A percentile compares a stretch with the other conserved stretches of the same genome.
Evolutionary conservation across 2,888 invertebrate species (phyloP).

Genomic region (Chesias legatella): DNA sequence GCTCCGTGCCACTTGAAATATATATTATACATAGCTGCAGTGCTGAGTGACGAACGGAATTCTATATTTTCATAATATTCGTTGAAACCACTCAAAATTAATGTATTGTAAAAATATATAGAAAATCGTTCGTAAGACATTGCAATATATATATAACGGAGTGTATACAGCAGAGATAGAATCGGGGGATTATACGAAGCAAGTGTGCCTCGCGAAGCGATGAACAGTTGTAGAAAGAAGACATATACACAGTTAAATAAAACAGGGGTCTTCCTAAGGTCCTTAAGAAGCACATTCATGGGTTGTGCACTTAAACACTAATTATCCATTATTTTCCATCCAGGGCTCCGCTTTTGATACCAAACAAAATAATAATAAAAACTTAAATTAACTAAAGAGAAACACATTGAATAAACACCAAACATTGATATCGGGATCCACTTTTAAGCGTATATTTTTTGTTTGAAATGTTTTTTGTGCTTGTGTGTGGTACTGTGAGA

Average conservation of each 20-base stretch:
- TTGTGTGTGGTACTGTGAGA: conserved; percentile 46
- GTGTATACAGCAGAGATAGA: conserved; percentile 49
- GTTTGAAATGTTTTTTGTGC: conserved; percentile 41
- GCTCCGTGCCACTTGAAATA: conserved; percentile 23
- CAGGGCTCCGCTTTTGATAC: conserved; percentile 63
- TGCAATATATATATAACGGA: conserved; percentile 48
- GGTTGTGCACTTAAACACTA: conserved; percentile 74
- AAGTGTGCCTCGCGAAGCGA: conserved; percentile 74
- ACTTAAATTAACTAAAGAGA: conserved; percentile 38
- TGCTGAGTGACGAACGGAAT: conserved; percentile 40
- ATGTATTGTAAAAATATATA: conserved; percentile 22
- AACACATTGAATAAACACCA: conserved; percentile 51
- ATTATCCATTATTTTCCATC: conserved; percentile 56
- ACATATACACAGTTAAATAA: conserved; percentile 56
- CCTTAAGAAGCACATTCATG: conserved; percentile 78
- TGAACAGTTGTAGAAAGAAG: conserved; percentile 58
- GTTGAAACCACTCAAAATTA: too few species aligned
- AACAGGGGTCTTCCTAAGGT: conserved; percentile 61
- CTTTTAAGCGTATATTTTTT: conserved; percentile 32
- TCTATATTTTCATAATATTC: conserved; percentile 23
- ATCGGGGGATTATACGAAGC: conserved; percentile 65
- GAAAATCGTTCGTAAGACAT: conserved; percentile 54
- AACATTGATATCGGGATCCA: conserved; percentile 50
- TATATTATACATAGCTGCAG: conserved; percentile 33
- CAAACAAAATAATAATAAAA: conserved; percentile 41